Base-by-base conservation (phyloP, 2,113 vertebrate species). In the Misgurnus mizolepis region DNA sequence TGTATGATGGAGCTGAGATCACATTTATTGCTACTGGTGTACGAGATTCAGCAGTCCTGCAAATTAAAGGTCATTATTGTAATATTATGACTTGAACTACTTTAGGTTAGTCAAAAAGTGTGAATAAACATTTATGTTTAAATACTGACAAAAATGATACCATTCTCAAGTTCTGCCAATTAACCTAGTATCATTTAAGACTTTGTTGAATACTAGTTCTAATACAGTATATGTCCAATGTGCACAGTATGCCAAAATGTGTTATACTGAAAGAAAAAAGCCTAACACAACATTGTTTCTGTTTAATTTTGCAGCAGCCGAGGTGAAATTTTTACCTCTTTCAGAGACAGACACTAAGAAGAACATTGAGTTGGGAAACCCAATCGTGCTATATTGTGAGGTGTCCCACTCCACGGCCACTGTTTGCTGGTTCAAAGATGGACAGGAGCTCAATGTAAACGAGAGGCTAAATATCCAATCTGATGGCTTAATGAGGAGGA, bases 21-120 rank as follows among this genome's bases (percentile, higher is more conserved):
- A 94, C 93, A 6, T 98, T 98, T 2, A 89, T 93, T 43, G 94
- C 95, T 0, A 90, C 92, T 0, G 88, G 90, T 0, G 92, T 98
- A 47, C 85, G 85, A 43, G 94, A 97, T 82, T 95, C 94, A 0
- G 94, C 96, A 0, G 82, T 82, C 0, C 93, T 98, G 72, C 89
- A 88, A 0, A 94, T 98, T 78, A 90, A 93, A 94, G 91, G 97
- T 98, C 84, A 2, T 86, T 84, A 58, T 41, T 74, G 22, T 56
- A 15, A 18, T 56, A 6, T 47, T 17, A 39, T 8, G 34, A 27
- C 49, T 10, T 1, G 3, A 39, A 22, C 18, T 10, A 15, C 12
- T 22, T 40, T 4, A 58, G n/a, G 2, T 73, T 60, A 61, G 56
- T 9, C 53, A 61, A 10, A 4, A 27, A 45, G n/a, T 27, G 0